Conservation (phyloP, 2,797 vertebrate genomes). For the Halcyon badia region DNA sequence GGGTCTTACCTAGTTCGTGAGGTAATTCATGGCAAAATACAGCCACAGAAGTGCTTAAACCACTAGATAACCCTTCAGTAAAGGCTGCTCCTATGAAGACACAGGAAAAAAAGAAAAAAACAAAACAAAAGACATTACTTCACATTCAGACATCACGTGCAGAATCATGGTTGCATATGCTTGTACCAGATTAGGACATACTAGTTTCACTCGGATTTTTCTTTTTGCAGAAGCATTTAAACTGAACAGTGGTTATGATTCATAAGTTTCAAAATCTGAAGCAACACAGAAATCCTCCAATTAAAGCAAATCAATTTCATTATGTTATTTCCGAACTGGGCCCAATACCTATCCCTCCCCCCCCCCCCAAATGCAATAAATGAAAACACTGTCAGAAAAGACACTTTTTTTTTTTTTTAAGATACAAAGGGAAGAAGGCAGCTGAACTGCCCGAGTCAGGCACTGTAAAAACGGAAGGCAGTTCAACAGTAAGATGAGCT, state of each 20-base stretch:
- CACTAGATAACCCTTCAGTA: slow-evolving; percentile 94
- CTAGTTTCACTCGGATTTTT: not conserved
- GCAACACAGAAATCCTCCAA: not conserved
- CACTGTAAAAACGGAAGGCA: not conserved
- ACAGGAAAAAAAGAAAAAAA: not conserved
- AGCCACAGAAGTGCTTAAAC: slow-evolving; percentile 96
- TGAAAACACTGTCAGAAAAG: not conserved
- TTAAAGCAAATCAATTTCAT: not conserved
- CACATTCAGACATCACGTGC: not conserved
- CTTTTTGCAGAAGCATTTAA: not conserved
- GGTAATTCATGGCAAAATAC: slow-evolving; percentile 98
- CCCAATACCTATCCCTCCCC: not conserved
- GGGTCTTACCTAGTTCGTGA: slow-evolving; percentile 92
- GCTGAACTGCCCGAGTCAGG: not conserved
- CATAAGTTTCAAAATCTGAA: not conserved
- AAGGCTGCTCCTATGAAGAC: slow-evolving; percentile 91
- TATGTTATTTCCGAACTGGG: not conserved
- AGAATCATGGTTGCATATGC: not conserved
- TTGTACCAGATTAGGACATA: not conserved
- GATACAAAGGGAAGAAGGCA: not conserved
- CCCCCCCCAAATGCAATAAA: not conserved
- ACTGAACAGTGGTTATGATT: not conserved
- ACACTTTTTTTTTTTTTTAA: too few relatives aligned
- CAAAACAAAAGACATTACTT: not conserved
- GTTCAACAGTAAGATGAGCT: not conserved